Evolutionary conservation across 2,797 vertebrate genomes (phyloP).

Genomic region (Mionectes olivaceus): DNA sequence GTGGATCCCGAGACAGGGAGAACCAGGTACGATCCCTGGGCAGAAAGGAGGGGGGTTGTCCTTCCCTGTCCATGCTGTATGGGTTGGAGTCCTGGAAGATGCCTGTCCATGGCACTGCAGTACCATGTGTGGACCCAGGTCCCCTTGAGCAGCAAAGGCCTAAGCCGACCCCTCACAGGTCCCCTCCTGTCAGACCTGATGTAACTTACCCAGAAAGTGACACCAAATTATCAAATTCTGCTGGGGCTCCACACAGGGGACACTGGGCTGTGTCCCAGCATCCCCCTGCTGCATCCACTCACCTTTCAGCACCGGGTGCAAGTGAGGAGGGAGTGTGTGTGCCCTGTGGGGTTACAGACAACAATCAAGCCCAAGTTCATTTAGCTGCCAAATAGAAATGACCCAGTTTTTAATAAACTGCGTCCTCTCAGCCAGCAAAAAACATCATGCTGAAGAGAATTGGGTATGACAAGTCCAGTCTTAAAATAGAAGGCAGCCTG

Average conservation of each 20-base stretch:
- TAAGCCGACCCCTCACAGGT: background rate
- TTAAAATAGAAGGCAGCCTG: constrained; percentile 68
- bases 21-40: constrained; percentile 83
- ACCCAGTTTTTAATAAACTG: constrained; percentile 49
- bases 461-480: constrained; percentile 51
- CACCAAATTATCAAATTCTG: fast-evolving
- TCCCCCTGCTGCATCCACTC: background rate
- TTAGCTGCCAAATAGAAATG: constrained; percentile 23
- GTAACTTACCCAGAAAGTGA: background rate
- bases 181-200: background rate
- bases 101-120: background rate
- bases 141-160: background rate
- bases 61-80: fast-evolving
- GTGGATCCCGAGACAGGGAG: constrained; percentile 92
- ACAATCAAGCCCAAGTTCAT: background rate
- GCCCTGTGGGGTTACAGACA: background rate
- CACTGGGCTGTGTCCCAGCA: background rate
- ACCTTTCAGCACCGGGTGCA: background rate
- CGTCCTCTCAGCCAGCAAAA: constrained; percentile 20
- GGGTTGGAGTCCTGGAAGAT: background rate
- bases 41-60: background rate
- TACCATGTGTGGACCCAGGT: too few relatives aligned
- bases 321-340: fast-evolving
- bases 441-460: constrained; percentile 35
- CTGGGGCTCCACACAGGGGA: background rate